A percentile compares a stretch with the other conserved stretches of the same genome.
Conservation (phyloP, 2,113 vertebrate genomes). For the Boleophthalmus pectinirostris region DNA sequence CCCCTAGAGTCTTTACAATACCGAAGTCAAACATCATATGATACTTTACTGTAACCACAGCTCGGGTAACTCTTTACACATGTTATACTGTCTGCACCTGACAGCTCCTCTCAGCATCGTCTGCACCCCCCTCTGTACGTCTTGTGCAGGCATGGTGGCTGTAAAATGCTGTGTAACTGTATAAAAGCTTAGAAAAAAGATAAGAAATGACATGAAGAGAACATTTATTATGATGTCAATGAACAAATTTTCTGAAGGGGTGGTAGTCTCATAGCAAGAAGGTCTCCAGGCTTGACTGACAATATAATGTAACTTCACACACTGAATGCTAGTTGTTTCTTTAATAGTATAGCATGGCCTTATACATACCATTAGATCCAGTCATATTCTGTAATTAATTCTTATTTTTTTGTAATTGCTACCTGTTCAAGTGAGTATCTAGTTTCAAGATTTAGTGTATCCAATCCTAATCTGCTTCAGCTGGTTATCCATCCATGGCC, state of each 20-base stretch:
- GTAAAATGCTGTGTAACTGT: conserved; percentile 17
- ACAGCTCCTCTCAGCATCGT: not conserved
- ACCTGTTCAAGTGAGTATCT: too few species aligned
- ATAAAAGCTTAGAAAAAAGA: not conserved
- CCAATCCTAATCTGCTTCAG: too few species aligned
- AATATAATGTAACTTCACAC: too few species aligned
- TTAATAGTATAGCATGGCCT: too few species aligned
- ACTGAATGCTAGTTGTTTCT: too few species aligned
- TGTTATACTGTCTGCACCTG: conserved; percentile 9
- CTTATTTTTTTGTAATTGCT: too few species aligned
- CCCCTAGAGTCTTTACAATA: conserved; percentile 45
- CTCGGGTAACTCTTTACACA: conserved; percentile 37
- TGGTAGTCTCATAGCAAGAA: not conserved
- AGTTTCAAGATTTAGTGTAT: too few species aligned
- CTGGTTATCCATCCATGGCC: too few species aligned
- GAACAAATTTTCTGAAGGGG: not conserved
- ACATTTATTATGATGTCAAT: not conserved
- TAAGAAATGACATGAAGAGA: not conserved
- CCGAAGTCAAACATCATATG: conserved; percentile 29
- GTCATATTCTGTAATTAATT: too few species aligned
- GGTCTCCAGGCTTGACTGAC: not conserved
- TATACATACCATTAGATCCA: too few species aligned
- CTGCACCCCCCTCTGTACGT: conserved; percentile 19
- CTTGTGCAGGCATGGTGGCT: not conserved
- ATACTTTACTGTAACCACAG: conserved; percentile 2